Evolutionary conservation across 2,888 invertebrate species (phyloP), one percentile per base, ranked within the genome.

Genomic region (Chrysopilus asiliformis): DNA sequence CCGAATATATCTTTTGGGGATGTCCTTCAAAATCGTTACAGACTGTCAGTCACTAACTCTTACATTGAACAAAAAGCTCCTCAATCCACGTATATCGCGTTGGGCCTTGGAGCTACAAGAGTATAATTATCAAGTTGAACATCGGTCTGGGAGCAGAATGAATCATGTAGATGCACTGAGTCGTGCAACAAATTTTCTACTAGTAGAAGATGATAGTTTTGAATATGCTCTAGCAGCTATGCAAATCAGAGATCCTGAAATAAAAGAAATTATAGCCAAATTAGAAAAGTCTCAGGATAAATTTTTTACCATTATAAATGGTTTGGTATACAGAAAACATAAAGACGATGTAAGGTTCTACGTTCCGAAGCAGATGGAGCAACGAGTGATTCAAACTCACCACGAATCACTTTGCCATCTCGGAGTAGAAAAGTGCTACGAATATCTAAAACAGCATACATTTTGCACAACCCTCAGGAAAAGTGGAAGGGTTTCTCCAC

Each of bases 91-190:
- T n/a, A n/a, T n/a, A n/a, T n/a, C n/a, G n/a, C n/a, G n/a, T n/a
- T n/a, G n/a, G n/a, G n/a, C 43, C 2, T 34, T 48, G 27, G 38
- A 46, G 32, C 18, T 49, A 1, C 40, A 45, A 35, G 42, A 42
- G 15, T 48, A 36, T 24, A 38, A 46, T 37, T 46, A 45, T 41
- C 17, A 13, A 13, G 39, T 48, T n/a, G 44, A 46, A 33, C 47
- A 49, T 42, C 25, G 47, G 14, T 24, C 40, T 27, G 39, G 31
- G 12, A 36, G 37, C 27, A 41, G 40, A 28, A 56, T 54, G 56
- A 28, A 26, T 12, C 53, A 55, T 41, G 52, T 49, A 2, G 51
- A 55, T 40, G 49, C 52, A 5, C 34, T 53, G 14, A 54, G 53
- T 32, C 36, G 50, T 19, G 29, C 34, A 8, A 20, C 25, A 10